Evolutionary conservation across 2,888 invertebrate genomes (phyloP).

Genomic region (Alviniconcha strummeri): DNA sequence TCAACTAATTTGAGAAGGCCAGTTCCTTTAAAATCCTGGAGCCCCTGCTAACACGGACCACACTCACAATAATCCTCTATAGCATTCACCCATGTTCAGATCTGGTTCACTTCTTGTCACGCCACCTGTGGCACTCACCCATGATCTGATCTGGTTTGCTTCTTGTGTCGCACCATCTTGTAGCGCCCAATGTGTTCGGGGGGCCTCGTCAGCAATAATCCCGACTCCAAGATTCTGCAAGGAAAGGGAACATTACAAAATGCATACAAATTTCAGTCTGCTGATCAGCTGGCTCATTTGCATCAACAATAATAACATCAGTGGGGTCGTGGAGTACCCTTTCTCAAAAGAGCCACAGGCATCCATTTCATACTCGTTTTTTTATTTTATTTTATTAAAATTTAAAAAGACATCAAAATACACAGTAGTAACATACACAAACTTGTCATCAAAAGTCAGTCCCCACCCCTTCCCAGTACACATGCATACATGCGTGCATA

Average conservation of each 20-base stretch:
- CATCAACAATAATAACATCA: no score
- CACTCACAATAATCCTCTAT: no score
- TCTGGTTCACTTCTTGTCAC: constrained; percentile 65
- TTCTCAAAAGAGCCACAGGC: not conserved
- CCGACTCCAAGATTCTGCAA: constrained; percentile 68
- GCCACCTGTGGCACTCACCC: constrained; percentile 49
- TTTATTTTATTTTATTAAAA: not conserved
- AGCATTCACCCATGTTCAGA: constrained; percentile 59
- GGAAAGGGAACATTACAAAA: not conserved
- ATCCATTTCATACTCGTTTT: not conserved
- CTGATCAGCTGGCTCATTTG: no score
- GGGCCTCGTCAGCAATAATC: constrained; percentile 74
- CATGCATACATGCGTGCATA: no score
- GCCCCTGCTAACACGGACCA: no score
- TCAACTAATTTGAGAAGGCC: no score
- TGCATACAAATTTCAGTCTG: no score
- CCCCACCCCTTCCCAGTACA: no score
- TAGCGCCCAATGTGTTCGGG: constrained; percentile 73
- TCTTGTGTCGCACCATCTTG: constrained; percentile 71
- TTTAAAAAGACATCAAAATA: not conserved
- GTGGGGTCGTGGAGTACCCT: no score
- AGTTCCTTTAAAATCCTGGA: no score
- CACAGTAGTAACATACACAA: not conserved
- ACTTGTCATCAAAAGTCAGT: no score
- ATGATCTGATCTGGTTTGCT: constrained; percentile 60